These are phyloP conservation scores for Meandrusa payeni DNA, from an alignment of 2,888 invertebrate species.

Conservation along the genomic window DNA sequence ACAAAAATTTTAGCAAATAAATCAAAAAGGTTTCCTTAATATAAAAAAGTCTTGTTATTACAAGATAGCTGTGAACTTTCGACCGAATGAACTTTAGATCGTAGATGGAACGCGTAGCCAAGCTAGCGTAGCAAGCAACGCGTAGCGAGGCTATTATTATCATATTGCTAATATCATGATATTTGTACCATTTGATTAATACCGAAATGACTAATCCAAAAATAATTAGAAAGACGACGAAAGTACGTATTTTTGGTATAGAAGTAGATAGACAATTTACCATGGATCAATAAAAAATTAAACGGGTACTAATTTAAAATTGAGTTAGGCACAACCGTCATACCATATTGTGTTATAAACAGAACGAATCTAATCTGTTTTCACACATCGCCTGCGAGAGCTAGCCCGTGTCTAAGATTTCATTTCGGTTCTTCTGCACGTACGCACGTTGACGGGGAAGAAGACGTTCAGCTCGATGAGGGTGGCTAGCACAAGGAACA, in stretches of 20 bases:
- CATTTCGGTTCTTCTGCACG: slow-evolving; percentile 84
- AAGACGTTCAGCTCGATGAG: slow-evolving; percentile 96
- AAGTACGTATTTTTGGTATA: slow-evolving; percentile 18
- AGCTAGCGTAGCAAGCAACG: no score
- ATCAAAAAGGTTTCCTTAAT: no score
- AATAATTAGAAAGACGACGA: slow-evolving; percentile 9
- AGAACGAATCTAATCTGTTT: slow-evolving; percentile 1
- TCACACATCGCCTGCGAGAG: slow-evolving; percentile 23
- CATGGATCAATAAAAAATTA: slow-evolving; percentile 7
- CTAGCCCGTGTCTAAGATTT: slow-evolving; percentile 45
- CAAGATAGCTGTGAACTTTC: no score
- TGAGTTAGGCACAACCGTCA: slow-evolving; percentile 13
- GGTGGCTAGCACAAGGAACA: slow-evolving; percentile 92
- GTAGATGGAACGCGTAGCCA: no score
- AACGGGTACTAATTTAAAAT: slow-evolving; percentile 1
- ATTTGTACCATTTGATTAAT: no score
- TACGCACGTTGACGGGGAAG: slow-evolving; percentile 93
- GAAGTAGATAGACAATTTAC: slow-evolving; percentile 6
- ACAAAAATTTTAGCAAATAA: no score
- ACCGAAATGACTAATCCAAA: no score
- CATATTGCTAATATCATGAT: no score
- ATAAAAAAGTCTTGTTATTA: no score
- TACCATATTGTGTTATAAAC: slow-evolving; percentile 1
- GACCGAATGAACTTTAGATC: no score
- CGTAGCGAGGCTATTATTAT: no score